These are phyloP conservation scores for Gymnorhina tibicen DNA, from an alignment of 2,113 vertebrate species.

Conservation along the genomic window DNA sequence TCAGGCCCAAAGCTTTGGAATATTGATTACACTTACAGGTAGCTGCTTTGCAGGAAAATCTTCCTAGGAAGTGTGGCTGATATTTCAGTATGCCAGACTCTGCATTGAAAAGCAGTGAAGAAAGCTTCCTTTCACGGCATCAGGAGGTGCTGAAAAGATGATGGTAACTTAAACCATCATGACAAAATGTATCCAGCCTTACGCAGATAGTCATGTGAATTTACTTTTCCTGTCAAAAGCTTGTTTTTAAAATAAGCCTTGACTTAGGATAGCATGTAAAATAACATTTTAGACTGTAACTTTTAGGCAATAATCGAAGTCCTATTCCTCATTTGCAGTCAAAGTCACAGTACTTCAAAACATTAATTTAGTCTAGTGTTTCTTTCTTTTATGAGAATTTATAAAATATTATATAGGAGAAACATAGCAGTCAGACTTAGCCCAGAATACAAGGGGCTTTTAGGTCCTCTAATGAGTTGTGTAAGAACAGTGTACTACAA, in stretches of 20 bases:
- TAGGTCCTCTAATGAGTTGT: constrained; percentile 22
- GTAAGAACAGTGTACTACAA: neutral
- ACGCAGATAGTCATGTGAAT: constrained; percentile 25
- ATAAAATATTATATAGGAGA: constrained; percentile 42
- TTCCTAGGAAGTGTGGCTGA: neutral
- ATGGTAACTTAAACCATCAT: constrained; percentile 39
- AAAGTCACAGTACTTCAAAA: neutral
- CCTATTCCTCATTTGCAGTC: neutral
- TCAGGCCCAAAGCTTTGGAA: neutral
- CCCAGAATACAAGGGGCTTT: constrained; percentile 10
- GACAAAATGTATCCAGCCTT: constrained; percentile 6
- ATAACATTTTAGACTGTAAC: neutral
- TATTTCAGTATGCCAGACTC: neutral
- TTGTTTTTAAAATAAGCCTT: constrained; percentile 33
- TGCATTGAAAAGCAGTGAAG: neutral
- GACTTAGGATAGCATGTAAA: neutral
- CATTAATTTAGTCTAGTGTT: constrained; percentile 8
- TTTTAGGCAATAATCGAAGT: neutral
- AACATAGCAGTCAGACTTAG: neutral
- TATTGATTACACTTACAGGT: neutral
- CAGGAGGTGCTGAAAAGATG: constrained; percentile 7
- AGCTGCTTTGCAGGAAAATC: neutral
- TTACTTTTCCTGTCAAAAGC: constrained; percentile 45
- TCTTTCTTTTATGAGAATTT: constrained; percentile 42
- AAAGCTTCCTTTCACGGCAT: constrained; percentile 38